Conservation (phyloP, 2,113 vertebrate species). For the Ploceus nigricollis region DNA sequence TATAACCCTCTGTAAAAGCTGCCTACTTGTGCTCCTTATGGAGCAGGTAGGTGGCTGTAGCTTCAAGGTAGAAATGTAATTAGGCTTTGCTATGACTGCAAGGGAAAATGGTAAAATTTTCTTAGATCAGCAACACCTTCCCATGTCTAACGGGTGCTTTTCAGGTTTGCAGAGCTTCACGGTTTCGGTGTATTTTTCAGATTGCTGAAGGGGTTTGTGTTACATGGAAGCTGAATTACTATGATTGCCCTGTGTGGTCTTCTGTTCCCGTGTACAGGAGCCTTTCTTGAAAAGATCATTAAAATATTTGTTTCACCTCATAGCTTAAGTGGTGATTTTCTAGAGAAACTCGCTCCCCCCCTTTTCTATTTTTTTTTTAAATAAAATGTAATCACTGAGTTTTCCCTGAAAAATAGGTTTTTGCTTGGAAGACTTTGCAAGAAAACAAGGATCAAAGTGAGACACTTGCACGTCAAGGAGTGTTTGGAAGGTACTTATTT, state of each 20-base stretch:
- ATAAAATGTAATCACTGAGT: not conserved
- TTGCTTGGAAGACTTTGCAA: not conserved
- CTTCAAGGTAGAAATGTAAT: not conserved
- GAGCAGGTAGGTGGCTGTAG: not conserved
- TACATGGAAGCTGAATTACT: not conserved
- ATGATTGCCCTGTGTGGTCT: not conserved
- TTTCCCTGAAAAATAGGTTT: slow-evolving; percentile 49
- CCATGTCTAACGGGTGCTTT: slow-evolving; percentile 33
- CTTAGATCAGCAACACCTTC: slow-evolving; percentile 15
- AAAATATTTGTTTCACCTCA: not conserved
- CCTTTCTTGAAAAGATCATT: not conserved
- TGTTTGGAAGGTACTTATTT: not conserved
- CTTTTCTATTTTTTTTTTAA: not conserved
- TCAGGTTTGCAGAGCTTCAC: not conserved
- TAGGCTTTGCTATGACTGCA: not conserved
- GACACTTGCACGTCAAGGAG: not conserved
- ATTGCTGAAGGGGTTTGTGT: not conserved
- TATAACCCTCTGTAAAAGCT: not conserved
- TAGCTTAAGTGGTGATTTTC: not conserved
- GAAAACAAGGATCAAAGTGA: not conserved
- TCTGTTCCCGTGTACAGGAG: not conserved
- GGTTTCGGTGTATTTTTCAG: not conserved
- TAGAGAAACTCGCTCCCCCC: not conserved
- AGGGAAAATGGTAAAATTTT: not conserved
- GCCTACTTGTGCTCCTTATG: not conserved